Percentiles rank a stretch among this genome's conserved stretches.
Evolutionary conservation across 1,140 invertebrate genomes (phyloP).

Genomic region (Micrasema longulum): DNA sequence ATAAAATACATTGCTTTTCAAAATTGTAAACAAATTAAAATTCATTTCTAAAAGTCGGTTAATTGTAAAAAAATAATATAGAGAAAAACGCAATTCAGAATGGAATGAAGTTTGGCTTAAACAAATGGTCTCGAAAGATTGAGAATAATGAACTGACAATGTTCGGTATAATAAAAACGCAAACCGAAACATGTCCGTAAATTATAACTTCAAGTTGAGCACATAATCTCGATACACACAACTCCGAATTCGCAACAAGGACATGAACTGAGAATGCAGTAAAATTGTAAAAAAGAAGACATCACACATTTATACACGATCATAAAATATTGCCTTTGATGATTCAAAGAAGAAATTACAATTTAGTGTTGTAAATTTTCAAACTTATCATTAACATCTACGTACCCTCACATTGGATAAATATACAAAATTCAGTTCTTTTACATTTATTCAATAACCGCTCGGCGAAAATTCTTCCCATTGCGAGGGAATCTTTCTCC

Average conservation of each 20-base stretch:
- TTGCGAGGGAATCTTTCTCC: conserved; percentile 49
- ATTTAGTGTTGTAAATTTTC: conserved; percentile 17
- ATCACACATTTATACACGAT: conserved; percentile 30
- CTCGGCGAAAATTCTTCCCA: conserved; percentile 63
- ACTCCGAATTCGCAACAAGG: not conserved
- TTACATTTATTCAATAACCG: conserved; percentile 69
- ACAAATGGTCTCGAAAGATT: not conserved
- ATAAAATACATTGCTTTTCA: not conserved
- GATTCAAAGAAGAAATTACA: conserved; percentile 32
- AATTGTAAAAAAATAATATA: conserved; percentile 7
- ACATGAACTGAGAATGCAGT: conserved; percentile 20
- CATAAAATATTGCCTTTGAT: conserved; percentile 40
- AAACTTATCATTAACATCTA: conserved; percentile 59
- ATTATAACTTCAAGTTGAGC: not conserved
- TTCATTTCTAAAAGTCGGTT: not conserved
- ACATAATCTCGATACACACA: not conserved
- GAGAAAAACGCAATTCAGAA: conserved; percentile 20
- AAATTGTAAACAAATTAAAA: not conserved
- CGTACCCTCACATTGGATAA: conserved; percentile 68
- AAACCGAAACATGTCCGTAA: not conserved
- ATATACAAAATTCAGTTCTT: conserved; percentile 70
- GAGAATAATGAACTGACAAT: not conserved
- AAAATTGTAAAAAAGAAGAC: conserved; percentile 16
- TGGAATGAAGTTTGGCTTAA: conserved; percentile 18
- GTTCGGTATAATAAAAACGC: no score